phyloP scores from a whole-genome alignment of 1,140 invertebrate genomes.

The Protaetia brevitarsis region DNA sequence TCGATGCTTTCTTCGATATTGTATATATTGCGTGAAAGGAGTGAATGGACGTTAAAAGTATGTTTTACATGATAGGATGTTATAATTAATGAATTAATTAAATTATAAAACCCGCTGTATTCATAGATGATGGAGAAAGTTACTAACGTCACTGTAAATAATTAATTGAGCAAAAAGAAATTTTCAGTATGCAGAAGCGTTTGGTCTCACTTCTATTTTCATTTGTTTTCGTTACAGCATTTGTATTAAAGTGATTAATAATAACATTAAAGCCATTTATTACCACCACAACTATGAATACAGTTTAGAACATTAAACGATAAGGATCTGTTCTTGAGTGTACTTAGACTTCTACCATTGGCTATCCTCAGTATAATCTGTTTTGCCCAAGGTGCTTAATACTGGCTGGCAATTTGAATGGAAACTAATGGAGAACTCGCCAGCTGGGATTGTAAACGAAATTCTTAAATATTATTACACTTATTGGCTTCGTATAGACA shows the following conservation, averaged over 20 bases:
- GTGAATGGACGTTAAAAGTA: slow-evolving; percentile 31
- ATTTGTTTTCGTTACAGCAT: background rate
- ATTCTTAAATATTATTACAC: background rate
- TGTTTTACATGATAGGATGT: slow-evolving; percentile 29
- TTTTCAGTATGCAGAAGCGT: background rate
- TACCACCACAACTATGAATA: slow-evolving; percentile 3
- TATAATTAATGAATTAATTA: slow-evolving; percentile 30
- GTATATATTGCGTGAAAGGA: slow-evolving; percentile 40
- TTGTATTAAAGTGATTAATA: background rate
- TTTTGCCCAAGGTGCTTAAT: slow-evolving; percentile 17
- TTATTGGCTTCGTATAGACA: slow-evolving; percentile 6
- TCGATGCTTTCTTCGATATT: slow-evolving; percentile 37
- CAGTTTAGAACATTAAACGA: slow-evolving; percentile 20
- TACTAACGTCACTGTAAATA: slow-evolving; percentile 16
- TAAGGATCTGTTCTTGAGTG: slow-evolving; percentile 40
- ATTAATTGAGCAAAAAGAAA: background rate
- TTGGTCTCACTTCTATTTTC: background rate
- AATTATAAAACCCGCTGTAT: slow-evolving; percentile 20
- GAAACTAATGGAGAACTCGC: background rate
- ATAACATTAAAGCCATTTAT: background rate
- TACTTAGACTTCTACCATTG: slow-evolving; percentile 36
- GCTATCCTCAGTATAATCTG: slow-evolving; percentile 22
- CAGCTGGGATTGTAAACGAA: background rate
- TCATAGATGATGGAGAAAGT: slow-evolving; percentile 8
- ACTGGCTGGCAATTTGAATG: slow-evolving; percentile 6